Evolutionary conservation across 1,140 invertebrate genomes (phyloP), one percentile per base, ranked within the genome.

Genomic region (Ooceraea biroi): DNA sequence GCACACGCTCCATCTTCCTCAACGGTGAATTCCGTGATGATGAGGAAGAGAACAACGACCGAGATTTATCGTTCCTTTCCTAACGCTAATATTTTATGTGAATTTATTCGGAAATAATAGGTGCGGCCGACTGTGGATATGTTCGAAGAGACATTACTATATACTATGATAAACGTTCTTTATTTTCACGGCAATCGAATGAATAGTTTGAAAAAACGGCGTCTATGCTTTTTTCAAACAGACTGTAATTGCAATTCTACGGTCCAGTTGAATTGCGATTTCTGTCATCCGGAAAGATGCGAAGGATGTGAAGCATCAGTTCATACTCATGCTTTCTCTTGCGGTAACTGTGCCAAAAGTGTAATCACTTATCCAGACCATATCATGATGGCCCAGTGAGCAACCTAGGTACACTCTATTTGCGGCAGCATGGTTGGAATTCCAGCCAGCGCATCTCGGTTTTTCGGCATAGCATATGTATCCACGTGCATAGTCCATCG

Each of bases 301-400:
- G 55, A 78, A 30, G 61, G 55, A 69, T 68, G 11, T 68, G 4
- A 19, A 50, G 3, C 22, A 25, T 63, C 11, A 50, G 48, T n/a
- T n/a, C 36, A 36, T 36, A 36, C 11, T 19, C 4, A 52, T 55
- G 7, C 17, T 55, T 57, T 5, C 12, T 48, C 11, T 57, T 44
- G 36, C 63, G 17, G 10, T n/a, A 19, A 30, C 27, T 17, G 36
- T 69, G 63, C 63, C 65, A 57, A 41, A 69, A 69, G 22, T 57
- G 36, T 57, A 78, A 78, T 78, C 50, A 69, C 10, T 77, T 77
- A 66, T 57, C 69, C 50, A 69, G 22, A 7, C 36, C n/a, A n/a
- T 30, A 50, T 55, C 74, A 25, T 19, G 44, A 12, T 77, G 19
- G 14, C 44, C 17, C 8, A 41, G 48, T 8, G 63, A 57, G 36